A percentile compares a stretch with the other conserved stretches of the same genome.
These are phyloP conservation scores for Calameuta idolon DNA, from an alignment of 2,888 invertebrate species.

Conservation along the genomic window DNA sequence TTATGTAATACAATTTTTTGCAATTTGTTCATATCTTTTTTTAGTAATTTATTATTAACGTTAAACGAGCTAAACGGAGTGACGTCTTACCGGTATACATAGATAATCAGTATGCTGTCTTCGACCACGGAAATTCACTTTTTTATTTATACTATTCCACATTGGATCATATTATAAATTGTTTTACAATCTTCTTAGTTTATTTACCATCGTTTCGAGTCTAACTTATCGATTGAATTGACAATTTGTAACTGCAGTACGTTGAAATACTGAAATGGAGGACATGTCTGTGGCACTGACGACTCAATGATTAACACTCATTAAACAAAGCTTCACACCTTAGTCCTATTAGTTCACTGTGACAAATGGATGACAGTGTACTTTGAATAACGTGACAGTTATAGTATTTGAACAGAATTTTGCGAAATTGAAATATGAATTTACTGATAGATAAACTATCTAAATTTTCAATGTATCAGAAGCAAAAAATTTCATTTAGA, in stretches of 20 bases:
- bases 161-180: slow-evolving; percentile 14
- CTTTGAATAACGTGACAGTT: neutral
- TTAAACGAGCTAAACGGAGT: neutral
- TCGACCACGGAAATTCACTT: slow-evolving; percentile 17
- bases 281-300: neutral
- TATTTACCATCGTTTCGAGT: neutral
- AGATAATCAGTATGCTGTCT: slow-evolving; percentile 23
- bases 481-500: neutral
- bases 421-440: neutral
- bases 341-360: neutral
- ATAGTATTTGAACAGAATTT: neutral
- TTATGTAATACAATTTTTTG: neutral
- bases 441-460: neutral
- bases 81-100: slow-evolving; percentile 30
- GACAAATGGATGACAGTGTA: neutral
- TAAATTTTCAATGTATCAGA: neutral
- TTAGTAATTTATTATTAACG: neutral
- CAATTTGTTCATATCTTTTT: neutral
- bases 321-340: neutral
- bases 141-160: slow-evolving; percentile 20
- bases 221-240: neutral
- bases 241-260: neutral
- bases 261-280: neutral
- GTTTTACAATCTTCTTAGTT: neutral
- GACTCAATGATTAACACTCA: neutral